Base-by-base conservation (phyloP, 2,888 invertebrate species). In the Leuctra nigra region DNA sequence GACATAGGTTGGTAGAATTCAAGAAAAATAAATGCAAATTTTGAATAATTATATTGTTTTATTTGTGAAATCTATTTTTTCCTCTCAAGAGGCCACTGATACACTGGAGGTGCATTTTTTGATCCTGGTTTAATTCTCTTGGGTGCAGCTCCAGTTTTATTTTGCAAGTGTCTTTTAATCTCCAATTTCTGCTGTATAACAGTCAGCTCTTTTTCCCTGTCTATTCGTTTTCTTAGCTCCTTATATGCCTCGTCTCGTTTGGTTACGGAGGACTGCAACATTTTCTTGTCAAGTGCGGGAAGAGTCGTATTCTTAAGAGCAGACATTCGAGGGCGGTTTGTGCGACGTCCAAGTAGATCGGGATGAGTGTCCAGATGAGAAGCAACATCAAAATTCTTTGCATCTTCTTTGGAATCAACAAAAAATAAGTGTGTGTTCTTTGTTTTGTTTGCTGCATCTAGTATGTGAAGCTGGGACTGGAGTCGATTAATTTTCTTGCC, bases 351-450 rank as follows among this genome's bases (percentile, higher is more conserved):
- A 1, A 92, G 65, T 6, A 91, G 72, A 1, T 78, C 75, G 0
- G 87, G 86, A 68, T 90, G 87, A 0, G 91, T 91, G 64, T 86
- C 81, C 53, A 90, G 73, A 60, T 82, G 78, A 64, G 84, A 78
- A 0, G 83, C 84, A 4, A 89, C 66, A 69, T 88, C 82, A 70
- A 87, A 85, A 22, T 76, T 69, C 61, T 77, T 75, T 0, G 73
- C 75, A 68, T 86, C 82, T 62, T 73, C 69, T 61, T 73, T 69
- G 2, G 79, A 76, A 44, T 91, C 87, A 0, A 88, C 81, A 70
- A 91, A 96, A 68, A 89, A 86, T 35, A 77, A 81, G 66, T 94
- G 95, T 20, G 80, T 82, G 70, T 93, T 95, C 38, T 77, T 74
- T 0, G 80, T 79, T 38, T 78, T 72, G 54, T 84, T 80, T 1